Evolutionary conservation across 1,140 invertebrate species (phyloP).

Genomic region (Daktulosphaira vitifoliae): DNA sequence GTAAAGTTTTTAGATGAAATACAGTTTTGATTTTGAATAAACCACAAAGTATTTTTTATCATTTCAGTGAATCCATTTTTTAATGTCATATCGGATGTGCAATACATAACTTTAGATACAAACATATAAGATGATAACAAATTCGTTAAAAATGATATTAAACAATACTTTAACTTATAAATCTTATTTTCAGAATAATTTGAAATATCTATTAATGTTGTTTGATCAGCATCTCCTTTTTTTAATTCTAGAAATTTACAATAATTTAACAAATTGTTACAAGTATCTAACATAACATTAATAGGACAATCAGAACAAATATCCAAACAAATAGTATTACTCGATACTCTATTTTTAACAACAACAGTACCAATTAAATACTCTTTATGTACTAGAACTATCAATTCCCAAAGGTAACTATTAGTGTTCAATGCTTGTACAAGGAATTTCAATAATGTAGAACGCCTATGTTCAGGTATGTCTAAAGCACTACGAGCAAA

Average conservation of each 20-base stretch:
- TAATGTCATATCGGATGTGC: conserved; percentile 9
- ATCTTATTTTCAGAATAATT: conserved; percentile 24
- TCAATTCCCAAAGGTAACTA: conserved; percentile 66
- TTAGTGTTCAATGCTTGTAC: conserved; percentile 59
- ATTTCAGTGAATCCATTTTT: conserved; percentile 25
- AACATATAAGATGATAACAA: conserved; percentile 20
- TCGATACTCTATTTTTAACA: conserved; percentile 18
- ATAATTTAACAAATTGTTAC: conserved; percentile 21
- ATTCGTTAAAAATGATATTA: conserved; percentile 23
- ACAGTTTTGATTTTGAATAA: conserved; percentile 12
- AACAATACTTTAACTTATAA: conserved; percentile 28
- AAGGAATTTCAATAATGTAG: conserved; percentile 58
- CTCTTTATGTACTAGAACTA: conserved; percentile 54
- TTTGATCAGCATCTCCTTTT: conserved; percentile 20
- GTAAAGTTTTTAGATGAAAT: conserved; percentile 4
- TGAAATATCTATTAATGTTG: conserved; percentile 19
- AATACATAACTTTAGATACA: conserved; percentile 29
- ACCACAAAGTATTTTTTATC: conserved; percentile 27
- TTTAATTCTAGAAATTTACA: conserved; percentile 29
- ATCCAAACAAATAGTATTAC: conserved; percentile 27
- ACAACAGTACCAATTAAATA: conserved; percentile 13
- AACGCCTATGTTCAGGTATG: conserved; percentile 77
- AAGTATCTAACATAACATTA: conserved; percentile 18
- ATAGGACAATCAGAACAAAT: conserved; percentile 24
- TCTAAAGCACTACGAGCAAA: conserved; percentile 82